Evolutionary conservation across 2,797 vertebrate genomes (phyloP).

Genomic region (Falco biarmicus): DNA sequence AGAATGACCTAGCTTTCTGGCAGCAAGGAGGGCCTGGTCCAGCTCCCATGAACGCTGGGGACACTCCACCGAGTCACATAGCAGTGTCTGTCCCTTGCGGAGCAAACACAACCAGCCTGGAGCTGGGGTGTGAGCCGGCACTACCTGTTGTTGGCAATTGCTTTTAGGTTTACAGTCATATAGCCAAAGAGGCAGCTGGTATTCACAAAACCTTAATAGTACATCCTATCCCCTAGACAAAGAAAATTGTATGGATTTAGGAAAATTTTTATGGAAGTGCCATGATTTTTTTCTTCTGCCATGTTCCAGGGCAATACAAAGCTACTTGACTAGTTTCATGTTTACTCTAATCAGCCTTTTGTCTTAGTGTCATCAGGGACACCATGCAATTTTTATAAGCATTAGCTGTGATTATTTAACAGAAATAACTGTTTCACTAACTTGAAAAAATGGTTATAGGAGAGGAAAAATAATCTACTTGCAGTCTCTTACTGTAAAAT

Average conservation of each 20-base stretch:
- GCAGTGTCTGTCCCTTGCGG: background rate
- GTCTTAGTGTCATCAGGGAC: background rate
- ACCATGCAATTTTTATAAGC: slow-evolving; percentile 12
- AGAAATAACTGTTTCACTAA: slow-evolving; percentile 14
- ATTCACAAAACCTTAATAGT: background rate
- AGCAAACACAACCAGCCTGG: background rate
- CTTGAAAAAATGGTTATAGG: background rate
- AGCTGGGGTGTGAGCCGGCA: background rate
- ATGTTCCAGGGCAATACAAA: background rate
- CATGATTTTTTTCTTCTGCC: background rate
- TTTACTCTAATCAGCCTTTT: background rate
- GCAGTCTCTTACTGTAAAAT: background rate
- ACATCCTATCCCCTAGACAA: background rate
- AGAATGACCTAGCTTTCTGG: background rate
- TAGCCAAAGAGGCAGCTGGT: background rate
- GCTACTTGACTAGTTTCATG: background rate
- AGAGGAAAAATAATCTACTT: background rate
- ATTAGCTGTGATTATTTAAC: slow-evolving; percentile 36
- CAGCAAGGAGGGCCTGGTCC: background rate
- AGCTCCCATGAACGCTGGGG: background rate
- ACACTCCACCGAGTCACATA: background rate
- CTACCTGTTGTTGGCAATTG: background rate
- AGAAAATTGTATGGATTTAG: background rate
- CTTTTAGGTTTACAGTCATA: background rate
- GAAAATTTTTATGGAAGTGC: background rate